Base-by-base conservation (phyloP, 2,888 invertebrate genomes). In the Tortricodes alternella region DNA sequence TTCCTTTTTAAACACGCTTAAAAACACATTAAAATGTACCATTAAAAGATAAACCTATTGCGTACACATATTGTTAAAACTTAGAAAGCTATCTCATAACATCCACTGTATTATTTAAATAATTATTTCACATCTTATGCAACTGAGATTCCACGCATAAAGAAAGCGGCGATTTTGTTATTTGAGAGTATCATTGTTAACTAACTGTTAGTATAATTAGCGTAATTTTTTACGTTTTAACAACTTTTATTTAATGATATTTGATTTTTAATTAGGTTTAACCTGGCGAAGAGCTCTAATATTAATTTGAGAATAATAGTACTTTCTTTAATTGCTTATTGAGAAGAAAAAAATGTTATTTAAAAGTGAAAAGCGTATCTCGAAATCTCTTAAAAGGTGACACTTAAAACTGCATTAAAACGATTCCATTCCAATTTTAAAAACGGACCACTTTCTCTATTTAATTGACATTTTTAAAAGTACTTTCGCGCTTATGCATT, bases 111-210 rank as follows among this genome's bases (percentile, higher is more conserved):
- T 82, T 83, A 84, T 76, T 76, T 79, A 80, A 81, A 84, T 89
- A 87, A 88, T 88, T 86, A 83, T 85, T 80, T 86, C 84, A 82
- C 78, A 80, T 85, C 83, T 86, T 85, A 76, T 74, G 78, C 70
- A 88, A 89, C 65, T 62, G 71, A 75, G 73, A 74, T 73, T 75
- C 68, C 66, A 63, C 67, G 68, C 53, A 48, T 68, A 74, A 85
- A 78, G 89, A 89, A 89, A 89, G 88, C 80, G 69, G 68, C 78
- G 84, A 85, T 86, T 87, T 55, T 88, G 86, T 81, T 81, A 83
- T 84, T 82, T 79, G 81, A 75, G 37, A 24, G 18, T 5, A 50
- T 44, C 49, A 50, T 56, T 50, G 56, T 50, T 49, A 50, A 56
- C 0, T 8, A 39, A 23, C 7, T 7, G n/a, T n/a, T n/a, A n/a